Evolutionary conservation across 2,888 invertebrate genomes (phyloP), one percentile per base, ranked within the genome.

Genomic region (Rhagonycha lutea): DNA sequence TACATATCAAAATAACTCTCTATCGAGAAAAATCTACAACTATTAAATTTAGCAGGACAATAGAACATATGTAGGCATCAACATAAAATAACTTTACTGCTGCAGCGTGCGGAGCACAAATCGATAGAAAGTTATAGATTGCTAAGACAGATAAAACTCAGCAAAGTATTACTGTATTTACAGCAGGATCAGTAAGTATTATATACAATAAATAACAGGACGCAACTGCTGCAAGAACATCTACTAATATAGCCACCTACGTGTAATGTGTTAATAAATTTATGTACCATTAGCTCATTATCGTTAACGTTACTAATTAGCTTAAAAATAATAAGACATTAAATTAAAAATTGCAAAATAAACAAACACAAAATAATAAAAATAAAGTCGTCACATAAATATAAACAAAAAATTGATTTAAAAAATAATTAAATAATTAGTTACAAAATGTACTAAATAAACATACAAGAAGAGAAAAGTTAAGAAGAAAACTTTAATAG

Each of bases 121-220:
- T 78, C 73, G 78, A 78, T 75, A 78, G 78, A 75, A 75, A 78
- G 75, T 78, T 75, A 75, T 75, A 75, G 72, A 78, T 75, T 78
- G 78, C 78, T 78, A 75, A 78, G 69, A 77, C 72, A 75, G 77
- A 72, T 75, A 67, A 78, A 65, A 75, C 62, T 75, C 62, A 78
- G 78, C 78, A 78, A 78, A 78, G 68, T 75, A 73, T 78, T 72
- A 73, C 63, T 69, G 32, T 75, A 78, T 78, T 69, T 75, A 78
- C 75, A 78, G 78, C 78, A 78, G 75, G 78, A 73, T 78, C 70
- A 78, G 71, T 73, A 75, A 68, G 70, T 78, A 78, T 70, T 70
- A 68, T 77, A 74, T 77, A 77, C 74, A 77, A 69, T 74, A 72
- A 72, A 74, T 70, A 75, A 61, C n/a, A 62, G 73, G 73, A 32